Evolutionary conservation across 2,888 invertebrate genomes (phyloP), one percentile per base, ranked within the genome.

Genomic region (Drosophila eohydei): DNA sequence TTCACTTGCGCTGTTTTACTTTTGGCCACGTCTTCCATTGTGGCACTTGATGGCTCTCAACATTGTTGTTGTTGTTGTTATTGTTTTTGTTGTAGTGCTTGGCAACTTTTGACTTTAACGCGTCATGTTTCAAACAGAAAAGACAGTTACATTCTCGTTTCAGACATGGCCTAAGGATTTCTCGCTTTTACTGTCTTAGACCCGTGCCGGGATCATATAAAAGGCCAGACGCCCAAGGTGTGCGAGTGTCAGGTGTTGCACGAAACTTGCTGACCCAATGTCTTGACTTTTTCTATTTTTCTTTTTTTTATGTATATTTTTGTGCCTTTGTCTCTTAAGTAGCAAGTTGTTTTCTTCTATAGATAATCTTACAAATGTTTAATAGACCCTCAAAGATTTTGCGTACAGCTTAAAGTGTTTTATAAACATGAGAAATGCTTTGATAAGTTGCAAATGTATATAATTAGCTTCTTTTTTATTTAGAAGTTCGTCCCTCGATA

Each of bases 81-180:
- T 38, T 52, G 36, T 51, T 66, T 60, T 59, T 73, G 76, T 54
- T 59, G 57, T 58, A 12, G 34, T 38, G 38, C 59, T 63, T 41
- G 55, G 30, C 69, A 83, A 83, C 78, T 81, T 84, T 75, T 79
- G 80, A 78, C 84, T 87, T 84, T 70, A 83, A 83, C 77, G 86
- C 78, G 74, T 83, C 81, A 71, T 81, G 74, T 74, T 74, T 74
- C 69, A 46, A 58, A 64, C 50, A 51, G 21, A 40, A 59, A 63
- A 46, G 69, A 72, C 74, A 77, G 68, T 85, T 78, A 80, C 80
- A 74, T 72, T 74, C 70, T 55, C 28, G 43, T 50, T 62, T 60
- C 66, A 68, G 80, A 78, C 78, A 70, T 80, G 80, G 62, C 83
- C 85, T 71, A 66, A 69, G 71, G 66, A 76, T 71, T 74, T 73